Evolutionary conservation across 2,797 vertebrate genomes (phyloP).

Genomic region (Rhodeus uyekii): DNA sequence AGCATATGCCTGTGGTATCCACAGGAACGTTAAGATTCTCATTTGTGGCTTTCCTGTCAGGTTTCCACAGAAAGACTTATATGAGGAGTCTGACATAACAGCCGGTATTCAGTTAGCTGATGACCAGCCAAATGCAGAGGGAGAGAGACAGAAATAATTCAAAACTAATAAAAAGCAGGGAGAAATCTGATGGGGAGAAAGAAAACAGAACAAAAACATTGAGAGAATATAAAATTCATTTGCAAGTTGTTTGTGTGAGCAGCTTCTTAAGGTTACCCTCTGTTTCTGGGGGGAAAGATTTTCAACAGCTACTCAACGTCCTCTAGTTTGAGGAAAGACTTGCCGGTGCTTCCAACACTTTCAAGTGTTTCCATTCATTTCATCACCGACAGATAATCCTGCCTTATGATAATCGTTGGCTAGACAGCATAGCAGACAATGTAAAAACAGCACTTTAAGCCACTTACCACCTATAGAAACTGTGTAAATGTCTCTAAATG

Average conservation of each 20-base stretch:
- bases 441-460: slow-evolving; percentile 34
- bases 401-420: slow-evolving; percentile 42
- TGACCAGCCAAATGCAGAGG: slow-evolving; percentile 70
- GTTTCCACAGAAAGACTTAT: slow-evolving; percentile 70
- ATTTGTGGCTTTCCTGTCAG: slow-evolving; percentile 77
- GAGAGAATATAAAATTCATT: not conserved
- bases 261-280: not conserved
- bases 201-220: not conserved
- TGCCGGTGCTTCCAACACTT: slow-evolving; percentile 37
- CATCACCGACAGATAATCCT: slow-evolving; percentile 57
- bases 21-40: slow-evolving; percentile 70
- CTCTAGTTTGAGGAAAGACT: slow-evolving; percentile 57
- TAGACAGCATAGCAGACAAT: slow-evolving; percentile 43
- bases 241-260: not conserved
- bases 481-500: slow-evolving; percentile 28
- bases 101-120: slow-evolving; percentile 76
- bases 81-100: slow-evolving; percentile 75
- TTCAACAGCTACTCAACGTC: slow-evolving; percentile 66
- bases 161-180: not conserved
- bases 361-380: slow-evolving; percentile 59
- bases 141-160: slow-evolving; percentile 50
- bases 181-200: not conserved
- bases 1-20: slow-evolving; percentile 70
- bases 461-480: slow-evolving; percentile 34
- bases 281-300: slow-evolving; percentile 17